Conservation (phyloP, 2,797 vertebrate species). For the Neopelma chrysocephalum region DNA sequence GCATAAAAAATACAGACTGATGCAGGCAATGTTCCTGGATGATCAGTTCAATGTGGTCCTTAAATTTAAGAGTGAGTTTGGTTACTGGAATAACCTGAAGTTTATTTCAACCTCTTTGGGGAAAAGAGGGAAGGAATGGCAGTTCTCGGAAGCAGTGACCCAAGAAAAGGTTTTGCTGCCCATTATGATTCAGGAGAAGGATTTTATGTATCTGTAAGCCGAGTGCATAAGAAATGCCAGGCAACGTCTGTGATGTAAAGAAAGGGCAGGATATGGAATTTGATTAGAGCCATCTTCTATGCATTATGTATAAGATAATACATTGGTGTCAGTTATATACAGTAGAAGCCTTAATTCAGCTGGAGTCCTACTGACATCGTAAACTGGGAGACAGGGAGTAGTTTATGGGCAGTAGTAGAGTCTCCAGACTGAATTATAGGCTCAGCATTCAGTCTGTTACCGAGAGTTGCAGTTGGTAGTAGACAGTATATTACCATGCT, state of each 20-base stretch:
- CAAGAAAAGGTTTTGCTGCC: background rate
- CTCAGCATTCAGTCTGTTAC: background rate
- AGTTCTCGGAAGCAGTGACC: background rate
- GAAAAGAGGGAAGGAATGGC: background rate
- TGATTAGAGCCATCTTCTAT: constrained; percentile 37
- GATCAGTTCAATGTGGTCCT: background rate
- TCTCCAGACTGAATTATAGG: constrained; percentile 39
- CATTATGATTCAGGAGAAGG: constrained; percentile 9
- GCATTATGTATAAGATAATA: constrained; percentile 59
- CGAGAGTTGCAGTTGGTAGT: background rate
- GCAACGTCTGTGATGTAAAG: constrained; percentile 2
- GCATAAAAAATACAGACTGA: background rate
- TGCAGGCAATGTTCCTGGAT: fast-evolving
- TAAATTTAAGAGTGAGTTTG: background rate
- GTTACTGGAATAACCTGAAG: background rate
- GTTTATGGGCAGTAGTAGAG: constrained; percentile 55
- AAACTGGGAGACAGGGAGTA: constrained; percentile 45
- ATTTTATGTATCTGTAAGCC: constrained; percentile 19
- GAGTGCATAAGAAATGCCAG: background rate
- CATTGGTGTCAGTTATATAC: constrained; percentile 43
- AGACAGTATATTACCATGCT: constrained; percentile 26
- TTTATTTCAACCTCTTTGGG: background rate
- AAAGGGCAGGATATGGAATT: constrained; percentile 34
- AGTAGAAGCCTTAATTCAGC: constrained; percentile 54
- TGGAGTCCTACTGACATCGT: constrained; percentile 55